Evolutionary conservation across 2,888 invertebrate species (phyloP).

Genomic region (Drosophila pseudotalamancana): DNA sequence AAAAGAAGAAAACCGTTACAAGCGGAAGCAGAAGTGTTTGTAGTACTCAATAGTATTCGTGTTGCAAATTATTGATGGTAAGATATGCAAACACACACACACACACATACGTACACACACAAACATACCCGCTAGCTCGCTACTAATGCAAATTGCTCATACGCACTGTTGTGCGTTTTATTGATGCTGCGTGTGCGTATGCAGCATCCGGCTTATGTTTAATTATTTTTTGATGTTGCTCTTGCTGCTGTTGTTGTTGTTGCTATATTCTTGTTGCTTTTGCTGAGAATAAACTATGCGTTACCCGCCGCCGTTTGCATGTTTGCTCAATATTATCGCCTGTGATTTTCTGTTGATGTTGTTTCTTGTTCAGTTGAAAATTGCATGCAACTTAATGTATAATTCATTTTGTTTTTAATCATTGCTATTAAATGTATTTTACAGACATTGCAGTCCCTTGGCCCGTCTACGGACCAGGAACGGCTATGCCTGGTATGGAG

Average conservation of each 20-base stretch:
- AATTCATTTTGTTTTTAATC: conserved; percentile 23
- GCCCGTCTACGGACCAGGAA: conserved; percentile 83
- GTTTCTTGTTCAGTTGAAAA: conserved; percentile 11
- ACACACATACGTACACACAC: background rate
- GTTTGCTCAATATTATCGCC: conserved; percentile 22
- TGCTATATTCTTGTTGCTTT: conserved; percentile 13
- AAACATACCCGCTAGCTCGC: conserved; percentile 21
- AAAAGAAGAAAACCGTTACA: conserved; percentile 4
- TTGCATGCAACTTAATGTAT: conserved; percentile 9
- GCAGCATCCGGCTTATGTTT: conserved; percentile 27
- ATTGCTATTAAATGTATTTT: conserved; percentile 38
- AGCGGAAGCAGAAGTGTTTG: conserved; percentile 33
- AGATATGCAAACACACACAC: conserved; percentile 32
- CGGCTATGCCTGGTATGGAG: conserved; percentile 82
- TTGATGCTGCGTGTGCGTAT: conserved; percentile 17
- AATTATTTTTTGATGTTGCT: conserved; percentile 16
- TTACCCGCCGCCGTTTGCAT: conserved; percentile 32
- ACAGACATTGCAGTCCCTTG: conserved; percentile 84
- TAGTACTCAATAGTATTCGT: conserved; percentile 30
- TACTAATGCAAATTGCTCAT: conserved; percentile 65
- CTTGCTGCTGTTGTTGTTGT: conserved; percentile 5
- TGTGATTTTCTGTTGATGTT: conserved; percentile 12
- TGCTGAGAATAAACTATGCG: conserved; percentile 12
- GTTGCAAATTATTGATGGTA: conserved; percentile 32
- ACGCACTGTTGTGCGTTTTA: conserved; percentile 62